phyloP scores from a whole-genome alignment of 2,888 invertebrate genomes.

The Cerastis rubricosa region DNA sequence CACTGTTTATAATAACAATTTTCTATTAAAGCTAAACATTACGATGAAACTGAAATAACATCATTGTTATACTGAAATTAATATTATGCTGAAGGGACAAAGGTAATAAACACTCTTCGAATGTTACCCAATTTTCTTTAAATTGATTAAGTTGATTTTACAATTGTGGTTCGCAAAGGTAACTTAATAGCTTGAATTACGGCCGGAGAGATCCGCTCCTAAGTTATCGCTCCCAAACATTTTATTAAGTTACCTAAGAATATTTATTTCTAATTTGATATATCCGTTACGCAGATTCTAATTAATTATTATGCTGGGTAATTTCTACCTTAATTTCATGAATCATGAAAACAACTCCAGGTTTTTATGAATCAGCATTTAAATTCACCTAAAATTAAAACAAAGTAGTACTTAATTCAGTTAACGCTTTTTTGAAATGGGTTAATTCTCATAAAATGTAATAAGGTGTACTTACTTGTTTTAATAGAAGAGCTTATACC shows the following conservation, averaged over 20 bases:
- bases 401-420: constrained; percentile 39
- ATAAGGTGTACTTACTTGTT: constrained; percentile 39
- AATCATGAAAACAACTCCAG: constrained; percentile 34
- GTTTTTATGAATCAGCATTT: constrained; percentile 49
- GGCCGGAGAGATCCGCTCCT: constrained; percentile 9
- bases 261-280: constrained; percentile 28
- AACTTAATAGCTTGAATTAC: constrained; percentile 37
- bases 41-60: constrained; percentile 46
- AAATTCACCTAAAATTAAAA: constrained; percentile 39
- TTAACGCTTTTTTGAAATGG: constrained; percentile 46
- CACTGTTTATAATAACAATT: constrained; percentile 53
- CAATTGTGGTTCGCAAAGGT: constrained; percentile 64
- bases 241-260: constrained; percentile 26
- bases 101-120: constrained; percentile 12
- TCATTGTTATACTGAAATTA: constrained; percentile 51
- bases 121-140: constrained; percentile 62
- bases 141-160: constrained; percentile 72
- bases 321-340: constrained; percentile 17
- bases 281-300: constrained; percentile 14
- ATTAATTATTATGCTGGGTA: background rate
- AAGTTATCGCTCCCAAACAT: constrained; percentile 17
- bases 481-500: constrained; percentile 32
- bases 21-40: constrained; percentile 29
- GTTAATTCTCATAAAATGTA: constrained; percentile 44
- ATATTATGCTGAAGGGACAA: constrained; percentile 30